Evolutionary conservation across 2,888 invertebrate genomes (phyloP).

Genomic region (Scelioninae gen. 2): DNA sequence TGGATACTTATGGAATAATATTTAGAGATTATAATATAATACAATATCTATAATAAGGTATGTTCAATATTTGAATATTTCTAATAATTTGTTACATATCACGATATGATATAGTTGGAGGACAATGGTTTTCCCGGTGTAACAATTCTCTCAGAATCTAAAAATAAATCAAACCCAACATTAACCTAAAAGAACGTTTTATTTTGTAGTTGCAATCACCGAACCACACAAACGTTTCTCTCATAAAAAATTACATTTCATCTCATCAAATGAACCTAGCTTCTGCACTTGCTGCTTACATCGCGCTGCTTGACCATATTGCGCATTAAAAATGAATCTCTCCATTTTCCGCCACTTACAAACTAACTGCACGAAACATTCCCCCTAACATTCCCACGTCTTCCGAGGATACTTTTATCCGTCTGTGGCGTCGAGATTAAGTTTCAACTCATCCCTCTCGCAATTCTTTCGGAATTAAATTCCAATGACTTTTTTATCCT

Average conservation of each 20-base stretch:
- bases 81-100: no score
- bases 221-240: neutral
- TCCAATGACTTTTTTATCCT: slow-evolving; percentile 9
- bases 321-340: slow-evolving; percentile 26
- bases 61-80: no score
- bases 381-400: slow-evolving; percentile 10
- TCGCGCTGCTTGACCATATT: slow-evolving; percentile 3
- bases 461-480: slow-evolving; percentile 7
- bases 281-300: slow-evolving; percentile 4
- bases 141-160: no score
- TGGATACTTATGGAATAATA: no score
- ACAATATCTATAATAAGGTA: no score
- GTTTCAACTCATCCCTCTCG: slow-evolving; percentile 4
- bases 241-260: slow-evolving; percentile 6
- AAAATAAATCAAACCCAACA: no score
- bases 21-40: no score
- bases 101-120: no score
- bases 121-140: no score
- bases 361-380: slow-evolving; percentile 25
- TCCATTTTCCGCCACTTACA: slow-evolving; percentile 15
- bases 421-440: slow-evolving; percentile 22
- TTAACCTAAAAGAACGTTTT: no score
- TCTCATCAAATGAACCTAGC: slow-evolving; percentile 1
- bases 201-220: no score
- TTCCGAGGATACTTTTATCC: slow-evolving; percentile 17